Evolutionary conservation across 2,888 invertebrate genomes (phyloP).

Genomic region (Azorinus chamasolen): DNA sequence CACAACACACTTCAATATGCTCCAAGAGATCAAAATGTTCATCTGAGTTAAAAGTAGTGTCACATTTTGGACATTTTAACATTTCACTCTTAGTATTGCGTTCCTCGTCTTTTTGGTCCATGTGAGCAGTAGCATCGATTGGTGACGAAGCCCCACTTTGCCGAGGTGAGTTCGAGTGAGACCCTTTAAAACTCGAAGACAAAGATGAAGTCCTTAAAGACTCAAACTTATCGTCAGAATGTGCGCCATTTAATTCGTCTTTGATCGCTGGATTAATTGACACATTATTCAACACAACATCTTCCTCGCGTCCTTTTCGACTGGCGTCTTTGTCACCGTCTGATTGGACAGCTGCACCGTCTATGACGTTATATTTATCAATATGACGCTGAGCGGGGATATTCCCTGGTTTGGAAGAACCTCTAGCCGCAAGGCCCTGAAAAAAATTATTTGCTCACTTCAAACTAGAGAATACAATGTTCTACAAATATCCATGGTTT

Average conservation of each 20-base stretch:
- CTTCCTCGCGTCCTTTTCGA: slow-evolving; percentile 15
- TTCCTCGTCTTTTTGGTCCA: background rate
- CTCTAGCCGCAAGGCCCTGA: slow-evolving; percentile 56
- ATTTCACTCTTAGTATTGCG: slow-evolving; percentile 35
- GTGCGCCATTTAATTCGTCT: slow-evolving; percentile 8
- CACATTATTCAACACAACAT: slow-evolving; percentile 11
- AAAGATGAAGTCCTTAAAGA: slow-evolving; percentile 43
- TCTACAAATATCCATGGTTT: background rate
- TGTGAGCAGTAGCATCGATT: background rate
- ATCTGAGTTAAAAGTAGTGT: slow-evolving; percentile 70
- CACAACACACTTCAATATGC: slow-evolving; percentile 79
- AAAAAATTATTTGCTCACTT: background rate
- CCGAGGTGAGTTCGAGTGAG: slow-evolving; percentile 8
- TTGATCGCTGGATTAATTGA: slow-evolving; percentile 11
- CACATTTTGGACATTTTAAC: slow-evolving; percentile 78
- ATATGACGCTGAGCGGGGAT: slow-evolving; percentile 23
- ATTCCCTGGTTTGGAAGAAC: slow-evolving; percentile 16
- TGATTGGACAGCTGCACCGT: slow-evolving; percentile 31
- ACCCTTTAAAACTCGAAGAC: slow-evolving; percentile 41
- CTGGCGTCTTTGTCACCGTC: slow-evolving; percentile 2
- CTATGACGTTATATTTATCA: slow-evolving; percentile 61
- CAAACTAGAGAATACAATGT: background rate
- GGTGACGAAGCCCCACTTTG: slow-evolving; percentile 14
- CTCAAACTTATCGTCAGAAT: slow-evolving; percentile 30
- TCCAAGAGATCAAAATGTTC: slow-evolving; percentile 73